A percentile compares a stretch with the other conserved stretches of the same genome.
These are phyloP conservation scores for Heliocidaris tuberculata DNA, from an alignment of 35 echinoderm and acorn worm species.

Conservation along the genomic window DNA sequence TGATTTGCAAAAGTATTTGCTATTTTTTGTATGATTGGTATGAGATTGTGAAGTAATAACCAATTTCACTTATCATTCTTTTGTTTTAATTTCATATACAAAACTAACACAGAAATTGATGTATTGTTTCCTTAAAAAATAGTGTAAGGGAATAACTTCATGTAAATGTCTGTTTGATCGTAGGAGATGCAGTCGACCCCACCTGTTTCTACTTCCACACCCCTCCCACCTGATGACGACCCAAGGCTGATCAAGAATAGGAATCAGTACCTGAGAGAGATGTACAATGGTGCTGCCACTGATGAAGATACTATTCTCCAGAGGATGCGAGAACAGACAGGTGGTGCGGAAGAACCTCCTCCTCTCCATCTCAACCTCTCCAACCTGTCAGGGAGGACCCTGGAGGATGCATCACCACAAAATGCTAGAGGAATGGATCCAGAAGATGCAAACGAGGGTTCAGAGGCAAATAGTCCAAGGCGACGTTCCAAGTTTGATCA, in stretches of 20 bases:
- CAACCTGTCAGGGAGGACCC: not conserved
- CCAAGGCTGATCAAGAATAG: slow-evolving; percentile 56
- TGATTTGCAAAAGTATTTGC: too few species aligned
- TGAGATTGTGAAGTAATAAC: too few species aligned
- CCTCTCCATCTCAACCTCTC: slow-evolving; percentile 37
- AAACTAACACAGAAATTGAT: too few species aligned
- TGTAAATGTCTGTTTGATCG: not conserved
- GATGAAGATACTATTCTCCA: slow-evolving; percentile 46
- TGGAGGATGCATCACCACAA: not conserved
- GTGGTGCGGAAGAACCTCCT: not conserved
- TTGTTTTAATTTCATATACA: too few species aligned
- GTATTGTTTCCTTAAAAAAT: too few species aligned
- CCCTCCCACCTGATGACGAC: slow-evolving; percentile 69
- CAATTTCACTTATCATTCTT: too few species aligned
- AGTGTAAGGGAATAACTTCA: too few species aligned
- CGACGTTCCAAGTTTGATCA: slow-evolving; percentile 59
- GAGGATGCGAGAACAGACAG: not conserved
- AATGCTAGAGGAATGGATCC: not conserved
- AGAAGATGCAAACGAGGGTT: not conserved
- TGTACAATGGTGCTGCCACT: not conserved
- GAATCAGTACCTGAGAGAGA: slow-evolving; percentile 45
- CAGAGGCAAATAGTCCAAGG: not conserved
- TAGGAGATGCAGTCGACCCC: slow-evolving; percentile 73
- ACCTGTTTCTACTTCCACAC: slow-evolving; percentile 70
- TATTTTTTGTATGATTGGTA: too few species aligned